phyloP scores from a whole-genome alignment of 2,888 invertebrate species.

The Asteroscopus sphinx region DNA sequence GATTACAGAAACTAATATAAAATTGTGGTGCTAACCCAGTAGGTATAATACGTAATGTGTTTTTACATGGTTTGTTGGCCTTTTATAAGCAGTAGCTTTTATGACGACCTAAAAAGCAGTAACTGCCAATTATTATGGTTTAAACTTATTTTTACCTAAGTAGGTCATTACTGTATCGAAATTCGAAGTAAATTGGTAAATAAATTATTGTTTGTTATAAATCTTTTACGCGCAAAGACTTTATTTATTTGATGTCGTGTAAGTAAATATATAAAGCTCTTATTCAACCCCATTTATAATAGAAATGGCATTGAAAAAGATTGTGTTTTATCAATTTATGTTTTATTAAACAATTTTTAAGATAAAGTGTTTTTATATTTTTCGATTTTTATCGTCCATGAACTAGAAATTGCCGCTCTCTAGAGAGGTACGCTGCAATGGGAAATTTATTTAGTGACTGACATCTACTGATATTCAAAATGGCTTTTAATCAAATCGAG shows the following conservation, averaged over 20 bases:
- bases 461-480: constrained; percentile 27
- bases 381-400: neutral
- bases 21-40: constrained; percentile 50
- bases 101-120: constrained; percentile 21
- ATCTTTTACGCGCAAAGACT: neutral
- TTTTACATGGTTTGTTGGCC: constrained; percentile 19
- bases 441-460: constrained; percentile 1
- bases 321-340: constrained; percentile 1
- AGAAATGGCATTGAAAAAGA: neutral
- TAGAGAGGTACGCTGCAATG: constrained; percentile 1
- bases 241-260: neutral
- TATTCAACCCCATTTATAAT: neutral
- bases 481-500: constrained; percentile 21
- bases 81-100: constrained; percentile 14
- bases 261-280: neutral
- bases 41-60: constrained; percentile 20
- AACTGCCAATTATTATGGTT: constrained; percentile 11
- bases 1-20: constrained; percentile 60
- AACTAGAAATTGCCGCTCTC: neutral
- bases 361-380: neutral
- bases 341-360: neutral
- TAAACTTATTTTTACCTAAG: neutral
- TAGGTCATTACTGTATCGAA: constrained; percentile 1
- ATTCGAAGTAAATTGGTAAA: neutral
- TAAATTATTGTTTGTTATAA: neutral